Conservation (phyloP, 2,888 invertebrate species). For the Mayetiola destructor region DNA sequence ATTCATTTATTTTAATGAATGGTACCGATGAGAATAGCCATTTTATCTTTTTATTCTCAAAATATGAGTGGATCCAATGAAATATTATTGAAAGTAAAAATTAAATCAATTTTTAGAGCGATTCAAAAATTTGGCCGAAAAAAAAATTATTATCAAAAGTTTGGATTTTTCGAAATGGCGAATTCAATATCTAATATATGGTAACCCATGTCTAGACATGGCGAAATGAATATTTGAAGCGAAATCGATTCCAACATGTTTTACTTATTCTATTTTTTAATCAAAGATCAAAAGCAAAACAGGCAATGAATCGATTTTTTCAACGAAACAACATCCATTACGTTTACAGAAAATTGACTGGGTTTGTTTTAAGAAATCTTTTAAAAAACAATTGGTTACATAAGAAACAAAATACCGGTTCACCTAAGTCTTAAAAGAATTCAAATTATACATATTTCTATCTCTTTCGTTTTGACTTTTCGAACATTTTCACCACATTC, state of each 20-base stretch:
- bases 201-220: background rate
- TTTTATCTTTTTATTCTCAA: too few species aligned
- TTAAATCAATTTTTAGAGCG: too few species aligned
- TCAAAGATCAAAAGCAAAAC: too few species aligned
- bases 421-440: background rate
- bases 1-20: too few species aligned
- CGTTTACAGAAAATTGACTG: background rate
- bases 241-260: background rate
- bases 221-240: conserved; percentile 1
- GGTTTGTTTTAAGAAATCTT: background rate
- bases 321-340: background rate
- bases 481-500: conserved; percentile 1
- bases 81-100: too few species aligned
- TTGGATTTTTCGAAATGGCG: too few species aligned
- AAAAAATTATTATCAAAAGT: too few species aligned
- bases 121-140: too few species aligned
- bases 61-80: too few species aligned
- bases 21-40: too few species aligned
- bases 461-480: background rate
- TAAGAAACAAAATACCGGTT: background rate
- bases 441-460: background rate
- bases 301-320: too few species aligned
- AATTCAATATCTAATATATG: background rate
- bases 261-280: background rate
- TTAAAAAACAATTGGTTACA: background rate